Base-by-base conservation (phyloP, 2,888 invertebrate genomes). In the Macrophya annulata region DNA sequence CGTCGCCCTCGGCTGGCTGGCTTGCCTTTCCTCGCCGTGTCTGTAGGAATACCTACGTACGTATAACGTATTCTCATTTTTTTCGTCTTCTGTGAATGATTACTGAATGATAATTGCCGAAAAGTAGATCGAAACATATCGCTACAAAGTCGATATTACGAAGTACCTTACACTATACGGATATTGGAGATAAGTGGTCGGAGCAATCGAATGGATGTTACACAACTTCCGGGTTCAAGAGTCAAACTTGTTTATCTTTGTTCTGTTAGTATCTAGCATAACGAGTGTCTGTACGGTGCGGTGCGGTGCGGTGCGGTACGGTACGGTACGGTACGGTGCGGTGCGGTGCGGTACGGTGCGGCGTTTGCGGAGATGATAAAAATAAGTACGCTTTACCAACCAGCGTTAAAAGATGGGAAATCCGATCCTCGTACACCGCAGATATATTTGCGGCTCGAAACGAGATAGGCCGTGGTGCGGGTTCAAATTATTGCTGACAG, bases 211-310 rank as follows among this genome's bases (percentile, higher is more conserved):
- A 83, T 17, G 25, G 71, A 45, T 68, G 48, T 25, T 48, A 71
- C 45, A 71, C 45, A 71, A 48, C 68, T 83, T 83, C 83, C 83
- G 83, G 83, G 83, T 83, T 83, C 83, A 83, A 83, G 37, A 83
- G 83, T 83, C 71, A 83, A 81, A 83, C 83, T 68, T 83, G 71
- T 83, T 83, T 83, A 83, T 83, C 83, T 83, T 45, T 48, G 68
- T 83, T 71, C 37, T 40, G 10, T n/a, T 37, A 48, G 37, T 83
- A 68, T 12, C 82, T 31, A n/a, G 12, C 43, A 43, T 43, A 82
- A 65, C 45, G 45, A 45, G 45, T 55, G 55, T 37, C 9, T 31
- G 31, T 31, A 31, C 31, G 43, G 9, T 72, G 72, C 76, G 40
- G 74, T 43, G 25, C 21, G 45, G 25, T 25, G 48, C 25, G 37